A percentile compares a stretch with the other conserved stretches of the same genome.
These are phyloP conservation scores for Poicephalus meyeri DNA, from an alignment of 2,113 vertebrate genomes.

Conservation along the genomic window DNA sequence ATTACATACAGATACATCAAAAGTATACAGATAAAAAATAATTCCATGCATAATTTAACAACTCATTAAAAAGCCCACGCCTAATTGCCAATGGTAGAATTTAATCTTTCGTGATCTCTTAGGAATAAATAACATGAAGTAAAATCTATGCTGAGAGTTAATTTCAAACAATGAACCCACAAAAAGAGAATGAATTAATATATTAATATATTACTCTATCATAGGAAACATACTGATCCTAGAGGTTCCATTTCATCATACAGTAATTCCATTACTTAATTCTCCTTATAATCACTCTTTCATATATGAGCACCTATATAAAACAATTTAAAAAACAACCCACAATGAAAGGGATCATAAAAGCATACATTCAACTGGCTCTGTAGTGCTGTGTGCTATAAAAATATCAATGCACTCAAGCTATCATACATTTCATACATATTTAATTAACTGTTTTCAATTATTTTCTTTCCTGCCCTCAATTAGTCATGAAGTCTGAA, in stretches of 20 bases:
- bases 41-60: slow-evolving; percentile 48
- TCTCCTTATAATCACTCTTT: neutral
- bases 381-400: neutral
- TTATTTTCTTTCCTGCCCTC: neutral
- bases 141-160: neutral
- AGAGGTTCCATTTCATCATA: neutral
- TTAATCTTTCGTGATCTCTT: neutral
- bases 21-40: slow-evolving; percentile 5
- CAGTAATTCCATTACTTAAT: neutral
- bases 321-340: neutral
- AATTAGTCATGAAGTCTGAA: slow-evolving; percentile 12
- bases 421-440: neutral
- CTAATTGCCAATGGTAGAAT: slow-evolving; percentile 16
- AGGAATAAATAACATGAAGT: slow-evolving; percentile 21
- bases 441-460: slow-evolving; percentile 3
- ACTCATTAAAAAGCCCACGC: slow-evolving; percentile 34
- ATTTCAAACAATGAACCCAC: slow-evolving; percentile 11
- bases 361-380: neutral
- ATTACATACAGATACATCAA: slow-evolving; percentile 22
- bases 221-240: neutral
- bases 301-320: neutral
- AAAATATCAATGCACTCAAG: neutral
- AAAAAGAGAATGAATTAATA: slow-evolving; percentile 53
- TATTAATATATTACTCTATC: neutral
- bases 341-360: neutral